Evolutionary conservation across 2,113 vertebrate genomes (phyloP).

Genomic region (Crotalus helleri): DNA sequence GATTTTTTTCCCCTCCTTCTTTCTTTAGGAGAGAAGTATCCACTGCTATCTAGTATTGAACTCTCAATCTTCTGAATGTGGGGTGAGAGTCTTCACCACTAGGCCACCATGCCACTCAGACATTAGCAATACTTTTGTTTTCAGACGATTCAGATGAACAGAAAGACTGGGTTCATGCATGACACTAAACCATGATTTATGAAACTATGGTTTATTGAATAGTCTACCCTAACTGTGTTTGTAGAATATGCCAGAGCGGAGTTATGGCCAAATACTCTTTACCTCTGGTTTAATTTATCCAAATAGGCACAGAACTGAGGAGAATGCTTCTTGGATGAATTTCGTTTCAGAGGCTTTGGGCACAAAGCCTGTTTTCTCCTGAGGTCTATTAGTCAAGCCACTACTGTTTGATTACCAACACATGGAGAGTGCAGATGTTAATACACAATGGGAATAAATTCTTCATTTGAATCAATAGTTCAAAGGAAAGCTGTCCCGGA

Average conservation of each 20-base stretch:
- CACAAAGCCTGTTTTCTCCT: neutral
- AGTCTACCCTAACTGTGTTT: neutral
- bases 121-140: neutral
- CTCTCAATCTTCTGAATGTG: neutral
- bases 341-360: neutral
- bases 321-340: neutral
- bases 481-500: constrained; percentile 22
- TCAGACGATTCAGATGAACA: neutral
- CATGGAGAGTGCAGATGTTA: constrained; percentile 6
- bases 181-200: neutral
- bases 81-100: neutral
- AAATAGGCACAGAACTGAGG: neutral
- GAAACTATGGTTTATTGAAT: neutral
- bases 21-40: neutral
- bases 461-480: neutral
- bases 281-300: neutral
- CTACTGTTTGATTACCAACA: neutral
- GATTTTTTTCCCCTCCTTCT: neutral
- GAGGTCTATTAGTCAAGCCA: neutral
- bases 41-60: neutral
- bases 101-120: neutral
- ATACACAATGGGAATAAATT: neutral
- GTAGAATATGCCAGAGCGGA: neutral
- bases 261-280: neutral
- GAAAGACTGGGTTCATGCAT: neutral